phyloP scores from a whole-genome alignment of 2,888 invertebrate species.

The Neuroscelio doddi region DNA sequence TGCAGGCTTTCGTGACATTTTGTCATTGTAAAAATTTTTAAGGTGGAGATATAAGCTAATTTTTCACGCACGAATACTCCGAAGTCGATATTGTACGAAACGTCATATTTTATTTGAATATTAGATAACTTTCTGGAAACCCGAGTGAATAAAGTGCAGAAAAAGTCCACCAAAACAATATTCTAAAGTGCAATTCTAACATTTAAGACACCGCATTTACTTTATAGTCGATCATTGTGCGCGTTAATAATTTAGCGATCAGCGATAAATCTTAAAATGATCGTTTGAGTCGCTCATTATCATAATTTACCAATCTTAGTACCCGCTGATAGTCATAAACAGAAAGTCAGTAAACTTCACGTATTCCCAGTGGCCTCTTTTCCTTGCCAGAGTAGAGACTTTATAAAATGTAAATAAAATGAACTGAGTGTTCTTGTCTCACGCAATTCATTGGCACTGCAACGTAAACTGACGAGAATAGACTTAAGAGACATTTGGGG shows the following conservation, averaged over 20 bases:
- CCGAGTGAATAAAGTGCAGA: too few species aligned
- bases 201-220: too few species aligned
- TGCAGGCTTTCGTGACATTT: slow-evolving; percentile 4
- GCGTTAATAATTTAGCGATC: slow-evolving; percentile 3
- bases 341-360: slow-evolving; percentile 8
- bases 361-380: slow-evolving; percentile 4
- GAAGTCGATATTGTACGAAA: too few species aligned
- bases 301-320: slow-evolving; percentile 5
- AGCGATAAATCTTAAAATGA: neutral
- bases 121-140: too few species aligned
- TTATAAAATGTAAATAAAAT: slow-evolving; percentile 22
- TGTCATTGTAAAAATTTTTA: neutral
- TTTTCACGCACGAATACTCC: slow-evolving; percentile 4
- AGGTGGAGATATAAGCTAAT: slow-evolving; percentile 1
- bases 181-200: too few species aligned
- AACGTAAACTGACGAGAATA: slow-evolving; percentile 13
- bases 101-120: too few species aligned
- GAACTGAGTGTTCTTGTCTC: slow-evolving; percentile 8
- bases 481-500: slow-evolving; percentile 25
- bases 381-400: neutral
- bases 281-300: slow-evolving; percentile 4
- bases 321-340: slow-evolving; percentile 13
- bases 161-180: too few species aligned
- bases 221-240: too few species aligned
- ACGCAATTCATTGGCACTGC: neutral